A percentile compares a stretch with the other conserved stretches of the same genome.
These are phyloP conservation scores for Axis porcinus DNA, from an alignment of 2,113 vertebrate species.

Conservation along the genomic window DNA sequence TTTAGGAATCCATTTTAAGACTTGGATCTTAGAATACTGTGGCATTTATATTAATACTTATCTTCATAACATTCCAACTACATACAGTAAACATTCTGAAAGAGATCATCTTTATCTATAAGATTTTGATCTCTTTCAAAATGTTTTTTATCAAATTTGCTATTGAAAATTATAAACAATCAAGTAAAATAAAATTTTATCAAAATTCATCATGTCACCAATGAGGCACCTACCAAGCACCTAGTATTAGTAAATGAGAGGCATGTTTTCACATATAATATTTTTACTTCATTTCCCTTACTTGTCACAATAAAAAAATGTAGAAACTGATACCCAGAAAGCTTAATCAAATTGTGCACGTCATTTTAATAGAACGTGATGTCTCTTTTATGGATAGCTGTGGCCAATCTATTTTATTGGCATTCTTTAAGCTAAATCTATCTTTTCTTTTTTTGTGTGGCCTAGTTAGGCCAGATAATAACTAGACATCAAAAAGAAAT, in stretches of 20 bases:
- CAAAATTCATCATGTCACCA: neutral
- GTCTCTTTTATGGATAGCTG: neutral
- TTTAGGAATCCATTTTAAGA: neutral
- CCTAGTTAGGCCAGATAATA: neutral
- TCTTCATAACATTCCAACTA: neutral
- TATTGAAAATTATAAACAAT: neutral
- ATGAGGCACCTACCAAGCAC: neutral
- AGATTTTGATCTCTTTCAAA: neutral
- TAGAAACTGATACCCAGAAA: neutral
- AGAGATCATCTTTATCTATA: neutral
- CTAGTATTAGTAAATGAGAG: neutral
- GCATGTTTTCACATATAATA: neutral
- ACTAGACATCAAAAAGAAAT: constrained; percentile 14
- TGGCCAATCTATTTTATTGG: neutral
- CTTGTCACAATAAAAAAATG: neutral
- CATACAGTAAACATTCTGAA: neutral
- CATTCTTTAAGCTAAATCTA: neutral
- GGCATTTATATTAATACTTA: neutral
- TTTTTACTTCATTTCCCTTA: neutral
- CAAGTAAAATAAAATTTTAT: neutral
- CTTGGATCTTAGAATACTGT: neutral
- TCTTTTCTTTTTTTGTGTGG: neutral
- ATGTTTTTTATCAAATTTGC: neutral
- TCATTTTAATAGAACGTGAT: neutral
- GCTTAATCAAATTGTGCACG: neutral